These are phyloP conservation scores for Bucorvus abyssinicus DNA, from an alignment of 2,797 vertebrate genomes.

Conservation along the genomic window DNA sequence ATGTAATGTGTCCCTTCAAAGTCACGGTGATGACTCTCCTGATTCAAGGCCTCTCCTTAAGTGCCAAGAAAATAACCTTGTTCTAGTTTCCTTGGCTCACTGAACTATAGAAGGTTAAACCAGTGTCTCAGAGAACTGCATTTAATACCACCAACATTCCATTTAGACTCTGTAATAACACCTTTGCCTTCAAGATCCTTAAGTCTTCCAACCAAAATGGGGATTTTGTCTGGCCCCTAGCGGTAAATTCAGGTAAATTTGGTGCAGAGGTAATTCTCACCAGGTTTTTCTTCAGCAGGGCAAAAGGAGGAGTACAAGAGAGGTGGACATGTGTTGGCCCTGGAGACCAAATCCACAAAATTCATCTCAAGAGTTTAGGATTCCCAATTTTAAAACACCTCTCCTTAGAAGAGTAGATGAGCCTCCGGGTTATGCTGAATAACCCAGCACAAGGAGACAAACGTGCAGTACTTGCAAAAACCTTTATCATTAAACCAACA, in stretches of 20 bases:
- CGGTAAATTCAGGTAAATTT: background rate
- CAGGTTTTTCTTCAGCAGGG: background rate
- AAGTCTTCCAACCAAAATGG: background rate
- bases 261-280: background rate
- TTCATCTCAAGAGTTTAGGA: background rate
- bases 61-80: background rate
- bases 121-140: background rate
- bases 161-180: background rate
- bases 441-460: background rate
- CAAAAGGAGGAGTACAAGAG: background rate
- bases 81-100: background rate
- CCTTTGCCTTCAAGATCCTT: background rate
- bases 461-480: background rate
- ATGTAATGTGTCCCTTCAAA: background rate
- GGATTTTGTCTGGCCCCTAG: background rate
- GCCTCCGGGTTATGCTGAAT: background rate
- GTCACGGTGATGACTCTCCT: background rate
- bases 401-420: background rate
- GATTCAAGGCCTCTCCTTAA: background rate
- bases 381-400: background rate
- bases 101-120: background rate
- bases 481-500: background rate
- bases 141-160: background rate
- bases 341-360: background rate
- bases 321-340: background rate